These are phyloP conservation scores for Perdita meconis DNA, from an alignment of 2,888 invertebrate genomes.

Conservation along the genomic window DNA sequence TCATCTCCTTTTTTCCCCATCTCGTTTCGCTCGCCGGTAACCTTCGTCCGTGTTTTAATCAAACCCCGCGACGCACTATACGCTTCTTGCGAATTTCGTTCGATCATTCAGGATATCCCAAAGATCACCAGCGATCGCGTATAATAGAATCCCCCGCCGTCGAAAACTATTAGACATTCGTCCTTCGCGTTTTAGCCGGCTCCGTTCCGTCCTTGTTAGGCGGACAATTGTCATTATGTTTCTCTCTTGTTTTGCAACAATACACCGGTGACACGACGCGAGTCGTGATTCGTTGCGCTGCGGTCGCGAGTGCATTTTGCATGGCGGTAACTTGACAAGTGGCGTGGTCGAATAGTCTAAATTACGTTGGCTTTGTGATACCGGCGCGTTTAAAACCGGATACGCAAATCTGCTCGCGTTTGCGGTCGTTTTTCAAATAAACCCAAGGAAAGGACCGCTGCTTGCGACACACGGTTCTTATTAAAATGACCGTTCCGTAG, in stretches of 20 bases:
- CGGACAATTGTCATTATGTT: slow-evolving; percentile 30
- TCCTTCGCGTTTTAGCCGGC: slow-evolving; percentile 7
- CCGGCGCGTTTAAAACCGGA: slow-evolving; percentile 19
- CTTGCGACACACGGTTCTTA: not conserved
- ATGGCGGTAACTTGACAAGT: slow-evolving; percentile 58
- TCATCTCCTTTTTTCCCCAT: slow-evolving; percentile 56
- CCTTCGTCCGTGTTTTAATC: slow-evolving; percentile 33
- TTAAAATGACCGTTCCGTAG: not conserved
- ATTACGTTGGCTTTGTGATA: slow-evolving; percentile 40
- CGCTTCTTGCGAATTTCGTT: slow-evolving; percentile 2
- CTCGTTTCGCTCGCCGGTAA: slow-evolving; percentile 6
- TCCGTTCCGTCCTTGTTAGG: slow-evolving; percentile 17
- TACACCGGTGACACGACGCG: slow-evolving; percentile 48
- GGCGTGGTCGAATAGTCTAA: slow-evolving; percentile 53
- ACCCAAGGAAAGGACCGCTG: not conserved
- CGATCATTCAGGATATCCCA: not conserved
- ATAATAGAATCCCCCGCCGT: not conserved
- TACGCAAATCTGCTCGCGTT: slow-evolving; percentile 23
- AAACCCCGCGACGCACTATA: not conserved
- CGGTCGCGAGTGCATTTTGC: slow-evolving; percentile 51
- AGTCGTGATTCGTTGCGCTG: slow-evolving; percentile 49
- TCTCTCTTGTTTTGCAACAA: slow-evolving; percentile 37
- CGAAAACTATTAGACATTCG: not conserved
- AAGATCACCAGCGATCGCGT: not conserved
- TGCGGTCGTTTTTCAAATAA: not conserved